Percentiles rank a stretch among this genome's conserved stretches.
phyloP scores from a whole-genome alignment of 2,888 invertebrate species.

The Leptinotarsa rubiginosa region DNA sequence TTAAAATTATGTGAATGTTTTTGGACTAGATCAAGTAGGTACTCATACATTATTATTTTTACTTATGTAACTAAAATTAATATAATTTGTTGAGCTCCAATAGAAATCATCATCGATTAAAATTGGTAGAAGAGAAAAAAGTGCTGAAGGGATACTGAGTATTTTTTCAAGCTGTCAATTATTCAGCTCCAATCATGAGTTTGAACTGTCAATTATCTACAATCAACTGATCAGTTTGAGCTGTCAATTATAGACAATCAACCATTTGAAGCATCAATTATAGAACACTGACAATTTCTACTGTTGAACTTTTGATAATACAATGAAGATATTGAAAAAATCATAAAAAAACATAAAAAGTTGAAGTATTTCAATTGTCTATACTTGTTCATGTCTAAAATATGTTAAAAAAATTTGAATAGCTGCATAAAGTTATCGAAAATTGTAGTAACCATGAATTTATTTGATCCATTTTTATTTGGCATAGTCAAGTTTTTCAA shows the following conservation, averaged over 20 bases:
- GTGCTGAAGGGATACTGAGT: too few relatives aligned
- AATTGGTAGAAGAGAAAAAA: too few relatives aligned
- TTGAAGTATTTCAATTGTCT: background rate
- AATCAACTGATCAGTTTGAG: too few relatives aligned
- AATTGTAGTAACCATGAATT: too few relatives aligned
- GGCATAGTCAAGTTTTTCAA: too few relatives aligned
- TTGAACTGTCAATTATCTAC: too few relatives aligned
- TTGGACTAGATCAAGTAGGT: constrained; percentile 16
- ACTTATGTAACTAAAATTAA: background rate
- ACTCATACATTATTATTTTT: background rate
- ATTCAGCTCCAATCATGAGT: too few relatives aligned
- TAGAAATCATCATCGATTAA: background rate
- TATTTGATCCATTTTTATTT: too few relatives aligned
- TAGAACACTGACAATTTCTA: background rate
- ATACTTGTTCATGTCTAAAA: too few relatives aligned
- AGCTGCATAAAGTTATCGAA: background rate
- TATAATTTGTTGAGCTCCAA: constrained; percentile 1
- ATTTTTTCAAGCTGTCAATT: too few relatives aligned
- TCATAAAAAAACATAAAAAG: background rate
- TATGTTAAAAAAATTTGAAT: background rate
- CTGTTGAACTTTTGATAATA: constrained; percentile 1
- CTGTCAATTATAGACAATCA: too few relatives aligned
- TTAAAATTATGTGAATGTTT: constrained; percentile 16
- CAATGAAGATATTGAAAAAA: background rate
- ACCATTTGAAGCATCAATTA: too few relatives aligned